Evolutionary conservation across 2,888 invertebrate species (phyloP).

Genomic region (Pristionchus exspectatus): DNA sequence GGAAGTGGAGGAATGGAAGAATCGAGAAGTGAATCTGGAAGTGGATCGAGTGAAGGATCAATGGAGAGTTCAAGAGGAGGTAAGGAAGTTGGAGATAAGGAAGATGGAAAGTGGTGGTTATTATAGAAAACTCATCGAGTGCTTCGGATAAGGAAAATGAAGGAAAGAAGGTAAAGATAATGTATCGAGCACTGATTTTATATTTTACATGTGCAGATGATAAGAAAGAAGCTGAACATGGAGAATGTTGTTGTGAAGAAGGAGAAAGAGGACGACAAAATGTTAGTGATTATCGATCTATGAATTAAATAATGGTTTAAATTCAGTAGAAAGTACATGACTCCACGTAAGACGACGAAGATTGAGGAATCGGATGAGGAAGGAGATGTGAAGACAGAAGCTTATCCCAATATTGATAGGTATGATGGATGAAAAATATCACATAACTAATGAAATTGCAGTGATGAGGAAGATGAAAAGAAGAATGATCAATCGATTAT

Average conservation of each 20-base stretch:
- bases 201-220: background rate
- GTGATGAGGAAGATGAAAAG: constrained; percentile 28
- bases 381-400: background rate
- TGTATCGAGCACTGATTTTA: background rate
- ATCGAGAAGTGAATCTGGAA: background rate
- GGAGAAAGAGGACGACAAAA: background rate
- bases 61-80: background rate
- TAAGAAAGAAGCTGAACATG: constrained; percentile 47
- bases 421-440: background rate
- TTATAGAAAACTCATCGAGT: background rate
- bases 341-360: constrained; percentile 36
- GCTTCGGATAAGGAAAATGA: constrained; percentile 7
- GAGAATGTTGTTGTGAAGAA: background rate
- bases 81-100: background rate
- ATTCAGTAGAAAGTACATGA: constrained; percentile 37
- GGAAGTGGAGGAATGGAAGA: background rate
- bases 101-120: background rate
- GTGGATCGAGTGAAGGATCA: constrained; percentile 9
- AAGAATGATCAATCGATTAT: constrained; percentile 2
- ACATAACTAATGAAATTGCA: background rate
- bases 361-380: constrained; percentile 21
- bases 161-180: constrained; percentile 7
- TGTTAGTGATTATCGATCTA: background rate
- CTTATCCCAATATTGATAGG: constrained; percentile 33
- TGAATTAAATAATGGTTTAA: background rate